Conservation (phyloP, 2,797 vertebrate genomes). For the Distichodus sexfasciatus region DNA sequence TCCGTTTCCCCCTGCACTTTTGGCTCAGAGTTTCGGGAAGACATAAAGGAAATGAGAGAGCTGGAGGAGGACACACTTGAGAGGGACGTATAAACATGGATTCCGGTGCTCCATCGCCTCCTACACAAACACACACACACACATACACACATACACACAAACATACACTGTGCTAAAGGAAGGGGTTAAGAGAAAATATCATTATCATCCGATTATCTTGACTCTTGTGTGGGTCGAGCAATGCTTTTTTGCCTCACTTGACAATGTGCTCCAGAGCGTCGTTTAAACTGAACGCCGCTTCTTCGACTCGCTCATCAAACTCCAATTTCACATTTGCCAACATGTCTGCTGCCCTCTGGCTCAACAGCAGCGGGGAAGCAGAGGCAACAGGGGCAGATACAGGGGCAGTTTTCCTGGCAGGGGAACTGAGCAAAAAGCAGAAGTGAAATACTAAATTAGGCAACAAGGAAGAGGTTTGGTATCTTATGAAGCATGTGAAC, state of each 20-base stretch:
- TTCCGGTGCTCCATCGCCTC: conserved; percentile 61
- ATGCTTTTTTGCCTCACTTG: conserved; percentile 55
- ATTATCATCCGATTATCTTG: too few species aligned
- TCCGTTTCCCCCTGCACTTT: conserved; percentile 22
- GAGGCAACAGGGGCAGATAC: background rate
- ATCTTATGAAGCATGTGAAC: background rate
- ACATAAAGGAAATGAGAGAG: conserved; percentile 51
- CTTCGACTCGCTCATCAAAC: conserved; percentile 64
- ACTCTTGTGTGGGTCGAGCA: too few species aligned
- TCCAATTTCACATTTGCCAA: conserved; percentile 56
- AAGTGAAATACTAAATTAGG: background rate
- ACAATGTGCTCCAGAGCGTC: conserved; percentile 64
- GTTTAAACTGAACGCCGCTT: conserved; percentile 59
- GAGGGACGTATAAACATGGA: conserved; percentile 59
- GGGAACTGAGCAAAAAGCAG: conserved; percentile 46
- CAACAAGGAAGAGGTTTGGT: background rate
- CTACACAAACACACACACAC: conserved; percentile 47
- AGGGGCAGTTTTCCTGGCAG: conserved; percentile 22
- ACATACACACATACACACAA: background rate
- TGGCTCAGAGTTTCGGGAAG: background rate
- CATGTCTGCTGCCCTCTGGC: conserved; percentile 57
- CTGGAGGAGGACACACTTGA: conserved; percentile 45
- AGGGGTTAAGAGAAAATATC: too few species aligned
- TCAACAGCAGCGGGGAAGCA: conserved; percentile 27
- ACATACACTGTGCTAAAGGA: too few species aligned